Conservation (phyloP, 2,888 invertebrate genomes). For the Leptinotarsa haldemani region DNA sequence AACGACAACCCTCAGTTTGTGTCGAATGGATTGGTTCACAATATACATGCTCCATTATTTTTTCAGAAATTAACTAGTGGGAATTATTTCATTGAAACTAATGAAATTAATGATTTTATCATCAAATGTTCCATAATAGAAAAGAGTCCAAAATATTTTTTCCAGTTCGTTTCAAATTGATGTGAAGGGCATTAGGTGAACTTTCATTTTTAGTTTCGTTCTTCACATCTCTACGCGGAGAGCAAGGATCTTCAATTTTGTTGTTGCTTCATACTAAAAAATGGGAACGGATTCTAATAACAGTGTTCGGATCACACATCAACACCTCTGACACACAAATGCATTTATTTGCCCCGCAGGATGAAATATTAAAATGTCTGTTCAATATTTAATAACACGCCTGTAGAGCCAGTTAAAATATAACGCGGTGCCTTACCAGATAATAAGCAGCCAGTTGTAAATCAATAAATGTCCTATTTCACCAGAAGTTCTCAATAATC, state of each 20-base stretch:
- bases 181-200: too few relatives aligned
- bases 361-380: conserved; percentile 64
- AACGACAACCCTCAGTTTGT: too few relatives aligned
- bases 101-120: too few relatives aligned
- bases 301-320: conserved; percentile 54
- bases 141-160: too few relatives aligned
- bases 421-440: conserved; percentile 62
- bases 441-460: conserved; percentile 62
- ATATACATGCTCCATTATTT: too few relatives aligned
- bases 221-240: neutral
- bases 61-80: too few relatives aligned
- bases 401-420: conserved; percentile 53
- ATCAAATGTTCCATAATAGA: too few relatives aligned
- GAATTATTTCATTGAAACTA: too few relatives aligned
- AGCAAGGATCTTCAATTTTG: conserved; percentile 2
- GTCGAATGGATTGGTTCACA: too few relatives aligned
- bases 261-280: conserved; percentile 30
- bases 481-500: conserved; percentile 54
- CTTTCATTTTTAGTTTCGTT: neutral
- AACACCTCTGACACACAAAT: conserved; percentile 60
- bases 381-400: conserved; percentile 62
- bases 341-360: conserved; percentile 58
- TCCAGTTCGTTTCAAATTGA: too few relatives aligned
- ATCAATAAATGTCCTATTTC: conserved; percentile 57
- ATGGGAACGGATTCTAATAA: conserved; percentile 49